These are phyloP conservation scores for Anthopleura sola DNA, from an alignment of 64 coral and sea anemone species.

Conservation along the genomic window DNA sequence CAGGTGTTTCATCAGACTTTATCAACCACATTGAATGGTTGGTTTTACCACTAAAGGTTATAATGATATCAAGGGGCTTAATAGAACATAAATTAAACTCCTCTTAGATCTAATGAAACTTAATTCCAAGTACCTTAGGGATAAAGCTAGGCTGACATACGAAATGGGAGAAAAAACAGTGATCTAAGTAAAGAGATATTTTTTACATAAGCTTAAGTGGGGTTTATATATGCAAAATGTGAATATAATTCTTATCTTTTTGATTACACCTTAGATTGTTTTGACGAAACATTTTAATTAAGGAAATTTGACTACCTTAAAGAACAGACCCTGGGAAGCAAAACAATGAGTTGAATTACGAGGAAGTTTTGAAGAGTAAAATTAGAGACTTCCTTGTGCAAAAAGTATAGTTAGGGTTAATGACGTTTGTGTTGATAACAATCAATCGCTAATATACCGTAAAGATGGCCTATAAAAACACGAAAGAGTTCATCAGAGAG, in stretches of 20 bases:
- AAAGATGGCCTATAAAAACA: background rate
- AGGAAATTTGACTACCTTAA: background rate
- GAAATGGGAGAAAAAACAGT: background rate
- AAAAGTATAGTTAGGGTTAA: background rate
- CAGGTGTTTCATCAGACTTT: background rate
- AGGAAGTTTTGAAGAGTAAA: background rate
- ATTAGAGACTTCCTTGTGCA: background rate
- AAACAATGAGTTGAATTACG: background rate
- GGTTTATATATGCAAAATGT: background rate
- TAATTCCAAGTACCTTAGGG: background rate
- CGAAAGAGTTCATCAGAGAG: background rate
- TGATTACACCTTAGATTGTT: background rate
- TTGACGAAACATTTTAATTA: background rate
- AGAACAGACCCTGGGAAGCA: background rate
- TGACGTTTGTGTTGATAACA: background rate
- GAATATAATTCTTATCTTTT: too few species aligned
- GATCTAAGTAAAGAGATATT: background rate
- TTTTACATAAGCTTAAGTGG: background rate
- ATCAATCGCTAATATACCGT: background rate
- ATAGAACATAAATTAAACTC: background rate
- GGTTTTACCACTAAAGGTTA: background rate
- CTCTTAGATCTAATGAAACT: background rate
- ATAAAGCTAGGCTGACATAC: background rate
- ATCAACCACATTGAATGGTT: background rate
- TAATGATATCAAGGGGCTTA: background rate